Conservation (phyloP, 2,797 vertebrate genomes). For the Sebastes hubbsi region DNA sequence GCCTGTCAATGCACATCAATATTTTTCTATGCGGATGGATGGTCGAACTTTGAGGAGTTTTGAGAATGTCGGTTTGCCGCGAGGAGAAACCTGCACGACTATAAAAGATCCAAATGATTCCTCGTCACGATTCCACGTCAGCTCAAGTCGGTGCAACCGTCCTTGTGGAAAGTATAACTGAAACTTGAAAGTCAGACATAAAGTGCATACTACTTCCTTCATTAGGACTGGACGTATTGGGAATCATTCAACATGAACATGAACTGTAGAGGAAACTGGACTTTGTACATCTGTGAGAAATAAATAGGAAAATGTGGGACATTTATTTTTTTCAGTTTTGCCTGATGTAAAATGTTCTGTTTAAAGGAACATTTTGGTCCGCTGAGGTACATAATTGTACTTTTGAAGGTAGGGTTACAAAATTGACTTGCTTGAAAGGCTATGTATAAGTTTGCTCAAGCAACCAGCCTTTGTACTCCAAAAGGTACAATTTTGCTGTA, state of each 20-base stretch:
- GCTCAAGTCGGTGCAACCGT: too few relatives aligned
- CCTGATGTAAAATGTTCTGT: background rate
- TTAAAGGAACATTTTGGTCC: background rate
- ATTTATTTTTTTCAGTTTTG: background rate
- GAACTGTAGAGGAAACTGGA: background rate
- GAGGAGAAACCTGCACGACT: too few relatives aligned
- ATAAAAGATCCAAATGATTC: too few relatives aligned
- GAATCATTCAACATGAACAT: background rate
- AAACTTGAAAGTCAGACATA: background rate
- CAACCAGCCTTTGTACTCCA: background rate
- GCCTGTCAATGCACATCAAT: too few relatives aligned
- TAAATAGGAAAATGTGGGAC: background rate
- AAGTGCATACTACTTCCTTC: background rate
- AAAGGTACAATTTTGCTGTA: conserved; percentile 1
- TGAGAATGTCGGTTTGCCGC: too few relatives aligned
- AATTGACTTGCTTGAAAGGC: background rate
- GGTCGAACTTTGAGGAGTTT: too few relatives aligned
- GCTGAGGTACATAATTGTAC: background rate
- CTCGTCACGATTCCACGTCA: fast-evolving
- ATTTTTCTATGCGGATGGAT: too few relatives aligned
- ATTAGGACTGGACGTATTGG: fast-evolving
- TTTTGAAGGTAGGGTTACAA: background rate
- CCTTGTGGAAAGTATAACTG: too few relatives aligned
- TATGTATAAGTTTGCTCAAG: background rate
- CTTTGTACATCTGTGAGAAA: background rate